Conservation (phyloP, 1,140 invertebrate species). For the Zaprionus lachaisei region DNA sequence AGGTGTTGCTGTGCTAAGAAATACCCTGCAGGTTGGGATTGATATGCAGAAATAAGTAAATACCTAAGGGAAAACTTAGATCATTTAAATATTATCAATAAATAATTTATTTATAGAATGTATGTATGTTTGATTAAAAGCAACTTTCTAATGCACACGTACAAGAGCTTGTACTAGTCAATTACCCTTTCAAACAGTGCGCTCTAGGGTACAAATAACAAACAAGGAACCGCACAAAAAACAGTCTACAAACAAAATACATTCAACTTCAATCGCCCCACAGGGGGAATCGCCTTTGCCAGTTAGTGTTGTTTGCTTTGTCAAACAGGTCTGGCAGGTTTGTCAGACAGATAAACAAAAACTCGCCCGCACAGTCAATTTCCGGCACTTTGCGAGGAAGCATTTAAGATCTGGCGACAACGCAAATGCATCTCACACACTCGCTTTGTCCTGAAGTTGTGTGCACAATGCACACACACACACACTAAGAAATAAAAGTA, state of each 20-base stretch:
- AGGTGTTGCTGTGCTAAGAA: background rate
- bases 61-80: too few species aligned
- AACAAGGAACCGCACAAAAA: slow-evolving; percentile 12
- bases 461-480: background rate
- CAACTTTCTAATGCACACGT: too few species aligned
- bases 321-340: slow-evolving; percentile 3
- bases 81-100: too few species aligned
- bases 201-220: slow-evolving; percentile 3
- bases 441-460: background rate
- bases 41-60: background rate
- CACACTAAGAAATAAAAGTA: background rate
- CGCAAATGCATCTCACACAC: slow-evolving; percentile 2
- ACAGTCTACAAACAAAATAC: slow-evolving; percentile 31
- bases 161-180: background rate
- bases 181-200: background rate
- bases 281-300: slow-evolving; percentile 11
- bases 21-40: background rate
- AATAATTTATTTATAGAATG: too few species aligned
- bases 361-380: slow-evolving; percentile 32
- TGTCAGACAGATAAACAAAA: slow-evolving; percentile 26
- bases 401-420: slow-evolving; percentile 1
- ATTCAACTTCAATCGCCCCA: slow-evolving; percentile 45
- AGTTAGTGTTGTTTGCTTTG: slow-evolving; percentile 27
- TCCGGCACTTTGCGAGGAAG: slow-evolving; percentile 36
- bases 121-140: too few species aligned